Base-by-base conservation (phyloP, 2,888 invertebrate genomes). In the Atrina japonica region DNA sequence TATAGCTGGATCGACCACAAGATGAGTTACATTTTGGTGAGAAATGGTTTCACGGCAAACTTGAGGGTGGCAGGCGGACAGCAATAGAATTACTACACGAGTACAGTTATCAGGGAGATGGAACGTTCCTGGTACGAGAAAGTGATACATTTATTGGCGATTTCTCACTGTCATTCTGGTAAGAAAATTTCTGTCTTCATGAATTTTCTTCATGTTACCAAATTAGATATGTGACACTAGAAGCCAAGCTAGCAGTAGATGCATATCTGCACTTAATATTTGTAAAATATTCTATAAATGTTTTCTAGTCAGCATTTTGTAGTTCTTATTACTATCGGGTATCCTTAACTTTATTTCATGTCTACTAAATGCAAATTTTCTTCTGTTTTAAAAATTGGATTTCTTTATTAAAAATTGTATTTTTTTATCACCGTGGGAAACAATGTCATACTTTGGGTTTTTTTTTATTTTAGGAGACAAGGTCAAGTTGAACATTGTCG, bases 81-180 rank as follows among this genome's bases (percentile, higher is more conserved):
- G 88, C 86, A 1, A 85, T 83, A 65, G 78, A 81, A 27, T 69
- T 86, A 41, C 73, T 87, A 16, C 76, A 79, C 7, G 77, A 84
- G 41, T 84, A 86, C 73, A 81, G 81, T 56, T 55, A 76, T 59
- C 81, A 86, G 1, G 87, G 86, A 0, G 85, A 88, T 47, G 88
- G 88, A 1, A 86, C 87, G 6, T 88, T 88, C 74, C 81, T 88
- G 30, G 98, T 98, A 0, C 93, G 98, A 35, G 90, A 97, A 82
- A 97, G 97, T 88, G 97, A 97, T 29, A 98, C 97, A 0, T 98
- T 98, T 91, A 96, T 97, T 0, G 98, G 98, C 0, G 98, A 98
- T 90, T 98, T 97, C 88, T 97, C 97, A 75, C 92, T 98, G 29
- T 98, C 97, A 0, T 98, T 98, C 91, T 96, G 96, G 97, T 92